These are phyloP conservation scores for Baronia brevicornis DNA, from an alignment of 2,888 invertebrate species.

Conservation along the genomic window DNA sequence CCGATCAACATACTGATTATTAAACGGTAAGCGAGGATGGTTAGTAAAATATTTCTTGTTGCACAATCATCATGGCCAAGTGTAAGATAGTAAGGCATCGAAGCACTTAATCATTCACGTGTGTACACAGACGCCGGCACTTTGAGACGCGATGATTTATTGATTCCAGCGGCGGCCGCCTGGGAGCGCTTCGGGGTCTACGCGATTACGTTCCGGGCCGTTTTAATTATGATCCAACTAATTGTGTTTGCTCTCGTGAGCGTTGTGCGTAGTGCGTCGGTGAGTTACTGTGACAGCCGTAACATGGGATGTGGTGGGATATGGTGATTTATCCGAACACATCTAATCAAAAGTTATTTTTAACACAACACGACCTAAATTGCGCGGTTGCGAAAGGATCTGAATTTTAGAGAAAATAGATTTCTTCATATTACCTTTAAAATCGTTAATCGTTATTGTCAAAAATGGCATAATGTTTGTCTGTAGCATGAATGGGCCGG, in stretches of 20 bases:
- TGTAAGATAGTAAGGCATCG: constrained; percentile 16
- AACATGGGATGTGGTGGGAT: constrained; percentile 3
- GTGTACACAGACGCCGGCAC: constrained; percentile 35
- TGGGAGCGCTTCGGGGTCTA: constrained; percentile 36
- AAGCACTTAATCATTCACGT: constrained; percentile 14
- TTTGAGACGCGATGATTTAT: constrained; percentile 68
- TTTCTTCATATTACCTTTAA: no score
- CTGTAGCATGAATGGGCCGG: no score
- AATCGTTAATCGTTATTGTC: no score
- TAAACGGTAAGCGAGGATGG: no score
- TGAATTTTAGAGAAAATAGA: no score
- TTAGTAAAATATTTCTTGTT: constrained; percentile 11
- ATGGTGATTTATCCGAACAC: no score
- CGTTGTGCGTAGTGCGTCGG: constrained; percentile 9
- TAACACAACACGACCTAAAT: no score
- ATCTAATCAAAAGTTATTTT: no score
- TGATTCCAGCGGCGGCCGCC: constrained; percentile 50
- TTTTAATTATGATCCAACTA: constrained; percentile 56
- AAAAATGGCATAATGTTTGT: no score
- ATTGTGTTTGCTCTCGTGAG: constrained; percentile 37
- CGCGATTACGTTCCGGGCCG: constrained; percentile 44
- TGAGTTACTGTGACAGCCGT: constrained; percentile 12
- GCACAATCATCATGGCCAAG: constrained; percentile 16
- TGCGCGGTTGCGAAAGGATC: no score
- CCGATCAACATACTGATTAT: no score